Base-by-base conservation (phyloP, 1,140 invertebrate genomes). In the Zaprionus ghesquierei region DNA sequence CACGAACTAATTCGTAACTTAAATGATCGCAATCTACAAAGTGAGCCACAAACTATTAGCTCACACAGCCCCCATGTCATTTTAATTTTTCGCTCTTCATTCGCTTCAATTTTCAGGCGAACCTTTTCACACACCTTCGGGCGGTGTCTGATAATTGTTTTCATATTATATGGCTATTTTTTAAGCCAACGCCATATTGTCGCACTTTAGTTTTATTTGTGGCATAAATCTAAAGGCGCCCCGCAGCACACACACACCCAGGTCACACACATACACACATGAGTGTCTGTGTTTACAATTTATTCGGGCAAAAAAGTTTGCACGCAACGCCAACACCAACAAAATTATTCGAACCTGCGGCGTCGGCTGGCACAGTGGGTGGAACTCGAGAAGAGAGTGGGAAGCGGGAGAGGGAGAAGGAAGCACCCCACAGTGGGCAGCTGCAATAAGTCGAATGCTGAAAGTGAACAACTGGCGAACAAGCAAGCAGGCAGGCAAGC, bases 181-280 rank as follows among this genome's bases (percentile, higher is more conserved):
- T 85, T 76, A 76, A 80, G 73, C 62, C 72, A 85, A 69, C 81
- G 69, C 74, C 81, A 71, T 80, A 85, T 81, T 85, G 81, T 80
- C 81, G 77, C 77, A 85, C 81, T 80, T 86, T 77, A 77, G 76
- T 85, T 86, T 85, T 85, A 85, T 85, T 77, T 85, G 81, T 50
- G 56, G 77, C 81, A 85, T 85, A 85, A 85, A 85, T 85, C 81
- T 77, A 77, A 50, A 27, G 59, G 66, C 41, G 44, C 53, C 59
- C 53, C 60, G 35, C 29, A 70, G 58, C 72, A 69, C 31, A 54
- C 70, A 59, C n/a, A n/a, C n/a, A n/a, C n/a, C n/a, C n/a, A 20
- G 13, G 1, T 50, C 15, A 29, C 8, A n/a, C n/a, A n/a, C n/a
- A n/a, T n/a, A n/a, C 27, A 44, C 44, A 62, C 33, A 53, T 33